Base-by-base conservation (phyloP, 1,140 invertebrate genomes). In the Pseudomyrmex pallidus region DNA sequence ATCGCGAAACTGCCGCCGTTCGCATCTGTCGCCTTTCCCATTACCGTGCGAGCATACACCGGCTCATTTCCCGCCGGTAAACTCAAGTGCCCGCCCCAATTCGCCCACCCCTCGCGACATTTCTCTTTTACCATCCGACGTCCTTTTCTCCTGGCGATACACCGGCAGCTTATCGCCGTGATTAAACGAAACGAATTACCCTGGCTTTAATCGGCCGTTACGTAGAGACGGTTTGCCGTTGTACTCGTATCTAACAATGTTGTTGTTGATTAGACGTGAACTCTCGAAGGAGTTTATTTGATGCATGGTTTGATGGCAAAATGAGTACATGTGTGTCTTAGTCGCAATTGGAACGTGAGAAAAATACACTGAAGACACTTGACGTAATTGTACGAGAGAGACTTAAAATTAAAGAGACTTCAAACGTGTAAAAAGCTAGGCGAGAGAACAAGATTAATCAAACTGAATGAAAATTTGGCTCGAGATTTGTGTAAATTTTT, bases 1-100 rank as follows among this genome's bases (percentile, higher is more conserved):
- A 87, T 91, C 89, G 91, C 89, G 85, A 89, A 91, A 91, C 87
- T 90, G 87, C 88, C 84, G 87, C 62, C 85, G 86, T 87, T 90
- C 89, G 82, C 91, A 92, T 92, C 91, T 92, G 92, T 92, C 92
- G 89, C 92, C 87, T 90, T 87, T 86, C 87, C 87, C 89, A 90
- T 90, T 91, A 91, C 85, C 83, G 83, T 78, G 83, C 89, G 54
- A 87, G 80, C 83, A 86, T 84, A 87, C 80, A 85, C 83, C 88
- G 78, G 85, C 76, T 83, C 85, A 85, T 90, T 91, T 87, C 85
- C 87, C 83, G 73, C 54, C 82, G 74, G 88, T 90, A 91, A 91
- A 89, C 87, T 85, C 83, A 74, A 89, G 83, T 70, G 72, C 78
- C 83, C 84, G 85, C 74, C 85, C 89, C 89, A 86, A 87, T 84